phyloP scores from a whole-genome alignment of 2,888 invertebrate species.

The Sesamia inferens region DNA sequence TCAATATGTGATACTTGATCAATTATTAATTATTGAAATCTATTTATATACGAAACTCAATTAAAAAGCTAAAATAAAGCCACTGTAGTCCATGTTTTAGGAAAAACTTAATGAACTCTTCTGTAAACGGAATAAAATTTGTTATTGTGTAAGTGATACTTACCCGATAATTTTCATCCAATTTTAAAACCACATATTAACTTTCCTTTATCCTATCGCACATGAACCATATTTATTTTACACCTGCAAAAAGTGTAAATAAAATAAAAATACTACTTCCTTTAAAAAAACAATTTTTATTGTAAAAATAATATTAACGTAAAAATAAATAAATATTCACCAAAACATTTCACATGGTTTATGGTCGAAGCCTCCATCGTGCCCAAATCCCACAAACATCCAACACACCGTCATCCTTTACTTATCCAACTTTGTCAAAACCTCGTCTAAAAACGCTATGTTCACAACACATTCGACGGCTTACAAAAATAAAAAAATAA shows the following conservation, averaged over 20 bases:
- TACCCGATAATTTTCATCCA: constrained; percentile 22
- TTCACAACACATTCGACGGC: constrained; percentile 41
- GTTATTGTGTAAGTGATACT: constrained; percentile 44
- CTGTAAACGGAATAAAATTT: not conserved
- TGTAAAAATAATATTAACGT: not conserved
- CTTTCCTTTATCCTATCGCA: constrained; percentile 15
- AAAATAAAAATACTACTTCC: not conserved
- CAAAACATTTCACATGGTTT: constrained; percentile 42
- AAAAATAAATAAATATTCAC: not conserved
- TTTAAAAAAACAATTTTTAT: not conserved
- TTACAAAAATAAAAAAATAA: constrained; percentile 57
- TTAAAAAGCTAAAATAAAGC: constrained; percentile 8
- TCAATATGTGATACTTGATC: constrained; percentile 9
- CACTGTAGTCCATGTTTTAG: constrained; percentile 1
- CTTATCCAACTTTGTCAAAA: not conserved
- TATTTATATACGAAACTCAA: constrained; percentile 10
- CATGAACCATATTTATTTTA: constrained; percentile 40
- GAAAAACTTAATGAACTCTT: not conserved
- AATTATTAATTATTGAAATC: constrained; percentile 30
- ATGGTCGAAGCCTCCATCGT: constrained; percentile 25
- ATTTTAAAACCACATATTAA: not conserved
- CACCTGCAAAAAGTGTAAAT: not conserved
- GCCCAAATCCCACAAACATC: not conserved
- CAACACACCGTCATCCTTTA: not conserved
- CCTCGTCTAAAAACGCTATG: constrained; percentile 1